phyloP scores from a whole-genome alignment of 1,140 invertebrate species.

The Drosophila pachea region DNA sequence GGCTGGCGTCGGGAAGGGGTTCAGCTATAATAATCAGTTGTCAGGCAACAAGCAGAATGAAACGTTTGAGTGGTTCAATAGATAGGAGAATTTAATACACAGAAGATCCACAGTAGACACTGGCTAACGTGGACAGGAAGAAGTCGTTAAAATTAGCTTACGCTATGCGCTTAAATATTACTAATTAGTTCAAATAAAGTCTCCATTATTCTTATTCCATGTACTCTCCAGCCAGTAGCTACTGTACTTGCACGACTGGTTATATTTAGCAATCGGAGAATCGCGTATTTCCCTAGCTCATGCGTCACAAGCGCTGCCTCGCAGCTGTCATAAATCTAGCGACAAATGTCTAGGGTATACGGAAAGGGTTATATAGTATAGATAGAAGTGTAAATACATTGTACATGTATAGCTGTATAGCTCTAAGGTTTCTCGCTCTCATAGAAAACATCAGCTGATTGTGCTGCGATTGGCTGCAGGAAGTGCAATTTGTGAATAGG shows the following conservation, averaged over 20 bases:
- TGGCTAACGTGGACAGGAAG: background rate
- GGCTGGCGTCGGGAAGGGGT: background rate
- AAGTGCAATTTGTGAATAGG: background rate
- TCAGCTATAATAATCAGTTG: conserved; percentile 24
- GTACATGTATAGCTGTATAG: conserved; percentile 18
- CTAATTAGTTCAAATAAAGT: background rate
- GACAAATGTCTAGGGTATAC: conserved; percentile 26
- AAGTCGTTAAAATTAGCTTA: background rate
- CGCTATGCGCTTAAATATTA: background rate
- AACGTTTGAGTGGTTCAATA: conserved; percentile 1
- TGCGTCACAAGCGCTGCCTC: conserved; percentile 39
- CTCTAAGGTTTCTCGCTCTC: conserved; percentile 36
- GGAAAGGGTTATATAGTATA: conserved; percentile 23
- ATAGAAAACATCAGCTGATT: conserved; percentile 22
- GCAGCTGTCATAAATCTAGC: conserved; percentile 30
- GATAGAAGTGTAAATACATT: conserved; percentile 17
- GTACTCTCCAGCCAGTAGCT: background rate
- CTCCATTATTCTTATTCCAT: background rate
- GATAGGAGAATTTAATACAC: background rate
- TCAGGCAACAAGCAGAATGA: conserved; percentile 21
- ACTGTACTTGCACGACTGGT: conserved; percentile 11
- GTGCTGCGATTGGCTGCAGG: background rate
- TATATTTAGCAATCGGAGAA: conserved; percentile 28
- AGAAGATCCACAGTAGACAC: background rate
- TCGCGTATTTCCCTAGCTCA: conserved; percentile 2